phyloP scores from a whole-genome alignment of 2,888 invertebrate genomes.

The Chymomyza caudatula region DNA sequence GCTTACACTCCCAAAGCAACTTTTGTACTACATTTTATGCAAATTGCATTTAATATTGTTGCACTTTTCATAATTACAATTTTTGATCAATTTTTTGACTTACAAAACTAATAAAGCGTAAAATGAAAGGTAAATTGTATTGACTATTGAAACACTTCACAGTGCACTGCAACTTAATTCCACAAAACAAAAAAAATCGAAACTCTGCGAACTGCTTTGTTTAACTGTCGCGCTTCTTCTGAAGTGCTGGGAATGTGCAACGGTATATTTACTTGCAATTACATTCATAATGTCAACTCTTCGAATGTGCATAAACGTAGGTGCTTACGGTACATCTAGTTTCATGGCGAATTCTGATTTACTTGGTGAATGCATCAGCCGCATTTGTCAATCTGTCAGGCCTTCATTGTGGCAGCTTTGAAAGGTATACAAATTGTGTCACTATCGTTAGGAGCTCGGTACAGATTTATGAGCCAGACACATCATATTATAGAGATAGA shows the following conservation, averaged over 20 bases:
- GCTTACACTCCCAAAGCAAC: background rate
- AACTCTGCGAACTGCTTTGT: constrained; percentile 30
- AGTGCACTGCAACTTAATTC: background rate
- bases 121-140: constrained; percentile 12
- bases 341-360: background rate
- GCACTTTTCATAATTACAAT: background rate
- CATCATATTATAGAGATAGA: background rate
- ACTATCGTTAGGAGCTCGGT: background rate
- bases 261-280: constrained; percentile 24
- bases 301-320: background rate
- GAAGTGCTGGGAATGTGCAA: constrained; percentile 41
- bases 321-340: too few relatives aligned
- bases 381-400: background rate
- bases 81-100: background rate
- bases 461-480: background rate
- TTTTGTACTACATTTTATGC: constrained; percentile 40
- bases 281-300: background rate
- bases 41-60: constrained; percentile 35
- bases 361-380: constrained; percentile 4
- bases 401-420: background rate
- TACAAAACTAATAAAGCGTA: background rate
- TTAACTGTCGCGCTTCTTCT: constrained; percentile 41
- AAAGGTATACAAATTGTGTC: background rate
- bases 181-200: background rate
- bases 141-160: constrained; percentile 31